Percentiles rank a stretch among this genome's conserved stretches.
Conservation (phyloP, 2,113 vertebrate species). For the Heterotis niloticus region DNA sequence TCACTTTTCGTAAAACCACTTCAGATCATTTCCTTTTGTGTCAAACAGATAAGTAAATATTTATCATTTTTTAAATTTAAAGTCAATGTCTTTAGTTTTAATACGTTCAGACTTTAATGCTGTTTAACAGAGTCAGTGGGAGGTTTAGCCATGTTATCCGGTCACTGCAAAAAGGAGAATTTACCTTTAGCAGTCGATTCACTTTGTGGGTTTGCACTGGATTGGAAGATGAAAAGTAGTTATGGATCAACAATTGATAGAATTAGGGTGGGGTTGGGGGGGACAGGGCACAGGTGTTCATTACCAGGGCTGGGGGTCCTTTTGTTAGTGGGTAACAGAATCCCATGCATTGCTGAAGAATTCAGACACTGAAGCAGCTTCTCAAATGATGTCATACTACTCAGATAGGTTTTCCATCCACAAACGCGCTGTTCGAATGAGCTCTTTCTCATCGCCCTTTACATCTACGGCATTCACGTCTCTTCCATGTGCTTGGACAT, state of each 20-base stretch:
- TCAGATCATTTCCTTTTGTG: too few relatives aligned
- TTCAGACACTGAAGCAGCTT: constrained; percentile 3
- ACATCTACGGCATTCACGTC: not conserved
- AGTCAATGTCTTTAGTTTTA: too few relatives aligned
- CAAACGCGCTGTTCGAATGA: not conserved
- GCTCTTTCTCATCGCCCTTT: not conserved
- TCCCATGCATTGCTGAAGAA: constrained; percentile 9
- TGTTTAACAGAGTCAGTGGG: too few relatives aligned
- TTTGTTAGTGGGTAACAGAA: constrained; percentile 14
- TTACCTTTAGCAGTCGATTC: too few relatives aligned
- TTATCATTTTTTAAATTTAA: too few relatives aligned
- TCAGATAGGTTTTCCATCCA: not conserved
- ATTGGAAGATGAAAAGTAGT: not conserved
- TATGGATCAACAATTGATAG: not conserved
- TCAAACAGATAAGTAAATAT: too few relatives aligned
- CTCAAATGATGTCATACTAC: not conserved
- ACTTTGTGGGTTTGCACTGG: too few relatives aligned
- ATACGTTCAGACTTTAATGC: too few relatives aligned
- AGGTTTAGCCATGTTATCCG: too few relatives aligned
- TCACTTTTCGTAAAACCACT: too few relatives aligned
- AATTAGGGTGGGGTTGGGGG: not conserved
- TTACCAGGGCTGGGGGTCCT: constrained; percentile 14
- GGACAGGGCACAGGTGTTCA: not conserved
- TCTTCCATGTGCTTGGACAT: not conserved
- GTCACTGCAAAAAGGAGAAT: too few relatives aligned